Conservation (phyloP, 2,797 vertebrate genomes). For the Epinephelus coioides region DNA sequence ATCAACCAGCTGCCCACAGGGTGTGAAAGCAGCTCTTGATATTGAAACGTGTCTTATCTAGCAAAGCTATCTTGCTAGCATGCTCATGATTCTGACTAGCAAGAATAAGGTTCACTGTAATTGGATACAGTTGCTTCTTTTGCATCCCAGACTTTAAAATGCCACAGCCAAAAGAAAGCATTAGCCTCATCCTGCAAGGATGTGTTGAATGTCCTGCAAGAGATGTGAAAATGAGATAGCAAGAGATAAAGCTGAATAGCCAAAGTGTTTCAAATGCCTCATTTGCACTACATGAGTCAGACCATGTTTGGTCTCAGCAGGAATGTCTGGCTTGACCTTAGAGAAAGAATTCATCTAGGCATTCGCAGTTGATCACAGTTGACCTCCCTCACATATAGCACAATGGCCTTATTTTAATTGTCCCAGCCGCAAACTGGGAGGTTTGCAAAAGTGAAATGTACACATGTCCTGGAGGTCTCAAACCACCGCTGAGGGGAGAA, state of each 20-base stretch:
- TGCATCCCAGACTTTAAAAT: slow-evolving; percentile 72
- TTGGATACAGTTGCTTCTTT: slow-evolving; percentile 75
- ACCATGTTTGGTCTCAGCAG: slow-evolving; percentile 74
- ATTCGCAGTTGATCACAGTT: slow-evolving; percentile 68
- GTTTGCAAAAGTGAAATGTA: slow-evolving; percentile 64
- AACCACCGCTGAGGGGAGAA: slow-evolving; percentile 20
- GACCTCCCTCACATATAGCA: slow-evolving; percentile 70
- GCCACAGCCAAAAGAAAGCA: slow-evolving; percentile 76
- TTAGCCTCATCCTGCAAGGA: slow-evolving; percentile 75
- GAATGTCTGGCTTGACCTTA: slow-evolving; percentile 77
- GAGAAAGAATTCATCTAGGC: slow-evolving; percentile 75
- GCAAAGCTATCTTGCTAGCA: slow-evolving; percentile 65
- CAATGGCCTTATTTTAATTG: slow-evolving; percentile 78
- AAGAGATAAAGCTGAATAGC: slow-evolving; percentile 77
- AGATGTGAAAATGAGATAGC: slow-evolving; percentile 79
- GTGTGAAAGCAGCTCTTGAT: slow-evolving; percentile 72
- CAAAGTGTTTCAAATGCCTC: slow-evolving; percentile 81
- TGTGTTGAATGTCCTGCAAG: slow-evolving; percentile 71
- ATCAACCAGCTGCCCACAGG: slow-evolving; percentile 71
- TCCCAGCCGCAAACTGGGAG: slow-evolving; percentile 58
- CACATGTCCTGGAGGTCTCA: slow-evolving; percentile 56
- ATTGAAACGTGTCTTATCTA: slow-evolving; percentile 78
- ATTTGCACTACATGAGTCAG: slow-evolving; percentile 83
- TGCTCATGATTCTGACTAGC: slow-evolving; percentile 71
- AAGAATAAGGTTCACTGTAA: slow-evolving; percentile 80